Conservation (phyloP, 37 sponge, comb jelly and placozoan genomes). For the Corticium candelabrum region DNA sequence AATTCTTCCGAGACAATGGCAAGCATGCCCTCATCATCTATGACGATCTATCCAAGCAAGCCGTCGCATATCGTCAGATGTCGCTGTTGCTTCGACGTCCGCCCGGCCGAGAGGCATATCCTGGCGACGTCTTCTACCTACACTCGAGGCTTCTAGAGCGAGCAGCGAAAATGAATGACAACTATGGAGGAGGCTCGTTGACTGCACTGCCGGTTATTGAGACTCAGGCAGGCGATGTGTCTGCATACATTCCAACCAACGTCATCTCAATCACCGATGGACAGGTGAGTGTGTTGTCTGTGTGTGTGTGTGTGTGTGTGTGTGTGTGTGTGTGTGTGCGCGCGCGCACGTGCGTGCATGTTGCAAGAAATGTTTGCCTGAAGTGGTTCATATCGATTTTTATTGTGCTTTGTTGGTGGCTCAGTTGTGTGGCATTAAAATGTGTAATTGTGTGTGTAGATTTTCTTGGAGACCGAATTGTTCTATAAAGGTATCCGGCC, state of each 20-base stretch:
- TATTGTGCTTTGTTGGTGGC: too few species aligned
- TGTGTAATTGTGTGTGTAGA: slow-evolving; percentile 46
- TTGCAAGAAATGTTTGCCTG: too few species aligned
- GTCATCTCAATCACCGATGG: slow-evolving; percentile 99
- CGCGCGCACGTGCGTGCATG: too few species aligned
- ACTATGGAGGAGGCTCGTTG: slow-evolving; percentile 95
- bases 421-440: too few species aligned
- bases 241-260: slow-evolving; percentile 99
- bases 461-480: slow-evolving; percentile 94
- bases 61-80: slow-evolving; percentile 99
- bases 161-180: slow-evolving; percentile 97
- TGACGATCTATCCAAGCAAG: slow-evolving; percentile 98
- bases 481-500: slow-evolving; percentile 99
- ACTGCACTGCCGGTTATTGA: slow-evolving; percentile 98
- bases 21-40: slow-evolving; percentile 99
- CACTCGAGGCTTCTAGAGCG: slow-evolving; percentile 97
- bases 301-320: neutral
- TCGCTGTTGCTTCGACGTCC: slow-evolving; percentile 93
- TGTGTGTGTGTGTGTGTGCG: too few species aligned
- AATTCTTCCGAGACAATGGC: slow-evolving; percentile 95
- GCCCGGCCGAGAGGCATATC: slow-evolving; percentile 98
- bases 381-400: too few species aligned
- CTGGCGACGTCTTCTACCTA: slow-evolving; percentile 99
- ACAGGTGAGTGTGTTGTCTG: slow-evolving; percentile 30
- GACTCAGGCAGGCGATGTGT: slow-evolving; percentile 99